Evolutionary conservation across 2,797 vertebrate species (phyloP).

Genomic region (Coilia nasus): DNA sequence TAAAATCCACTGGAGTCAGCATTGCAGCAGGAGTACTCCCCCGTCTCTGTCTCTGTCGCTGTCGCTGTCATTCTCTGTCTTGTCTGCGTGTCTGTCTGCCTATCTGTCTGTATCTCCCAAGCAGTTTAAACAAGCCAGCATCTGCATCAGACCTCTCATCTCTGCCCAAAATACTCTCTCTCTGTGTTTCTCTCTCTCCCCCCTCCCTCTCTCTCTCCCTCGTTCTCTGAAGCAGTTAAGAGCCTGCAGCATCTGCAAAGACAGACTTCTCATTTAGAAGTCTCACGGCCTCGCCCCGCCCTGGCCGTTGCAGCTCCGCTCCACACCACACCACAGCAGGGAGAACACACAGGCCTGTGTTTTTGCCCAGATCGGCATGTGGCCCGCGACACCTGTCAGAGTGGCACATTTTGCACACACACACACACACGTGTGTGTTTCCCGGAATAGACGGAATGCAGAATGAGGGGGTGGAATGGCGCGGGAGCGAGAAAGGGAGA

Average conservation of each 20-base stretch:
- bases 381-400: slow-evolving; percentile 15
- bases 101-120: neutral
- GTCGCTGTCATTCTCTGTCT: neutral
- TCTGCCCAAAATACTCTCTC: neutral
- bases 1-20: neutral
- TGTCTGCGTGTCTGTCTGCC: neutral
- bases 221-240: neutral
- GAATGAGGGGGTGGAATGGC: slow-evolving; percentile 11
- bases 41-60: neutral
- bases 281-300: neutral
- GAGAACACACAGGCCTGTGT: slow-evolving; percentile 25
- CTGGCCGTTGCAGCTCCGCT: neutral
- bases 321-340: neutral
- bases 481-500: neutral
- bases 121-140: neutral
- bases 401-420: neutral
- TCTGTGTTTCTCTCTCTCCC: neutral
- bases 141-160: slow-evolving; percentile 16
- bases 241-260: neutral
- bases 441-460: slow-evolving; percentile 22
- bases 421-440: neutral
- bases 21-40: slow-evolving; percentile 5
- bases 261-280: slow-evolving; percentile 26
- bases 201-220: neutral
- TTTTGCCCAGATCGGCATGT: slow-evolving; percentile 22